Base-by-base conservation (phyloP, 2,797 vertebrate genomes). In the Eurystomus glaucurus region DNA sequence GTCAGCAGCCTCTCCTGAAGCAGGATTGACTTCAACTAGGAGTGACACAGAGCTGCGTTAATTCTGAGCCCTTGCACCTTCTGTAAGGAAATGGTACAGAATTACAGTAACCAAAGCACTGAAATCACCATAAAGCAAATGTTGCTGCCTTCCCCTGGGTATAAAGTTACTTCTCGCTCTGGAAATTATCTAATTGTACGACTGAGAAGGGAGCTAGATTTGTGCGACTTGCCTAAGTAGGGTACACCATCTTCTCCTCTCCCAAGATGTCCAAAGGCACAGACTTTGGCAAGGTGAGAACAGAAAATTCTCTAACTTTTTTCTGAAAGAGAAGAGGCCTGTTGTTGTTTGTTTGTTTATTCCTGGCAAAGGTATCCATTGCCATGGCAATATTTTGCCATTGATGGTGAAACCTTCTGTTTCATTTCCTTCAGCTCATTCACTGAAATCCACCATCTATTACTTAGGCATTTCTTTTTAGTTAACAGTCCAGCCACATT, bases 321-420 rank as follows among this genome's bases (percentile, higher is more conserved):
- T 86, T n/a, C 80, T 93, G 90, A 64, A 85, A 91, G 58, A 85
- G 50, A 88, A 90, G 83, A 85, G 31, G 76, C 20, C 71, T 70
- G 70, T 85, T 96, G 82, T 95, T 94, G 83, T 76, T 92, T 92
- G 68, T 90, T 96, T 96, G 90, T 95, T 96, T 96, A 85, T 82
- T 97, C 87, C 78, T 96, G 96, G 97, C 95, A 97, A 89, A 90
- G 60, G 57, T 62, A 82, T 69, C 64, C 74, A 95, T 96, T 93
- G 80, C 91, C 95, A 96, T 97, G 95, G 91, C 58, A 58, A 93
- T 96, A 88, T 84, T 92, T 95, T 90, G 70, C 85, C 89, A 88
- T 11, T 96, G 93, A 93, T 60, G 62, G 92, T 68, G 69, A 85
- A 96, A 93, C 45, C 78, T 28, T 2, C 10, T 89, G 90, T 80